Conservation (phyloP, 2,113 vertebrate genomes). For the Oreochromis aureus region DNA sequence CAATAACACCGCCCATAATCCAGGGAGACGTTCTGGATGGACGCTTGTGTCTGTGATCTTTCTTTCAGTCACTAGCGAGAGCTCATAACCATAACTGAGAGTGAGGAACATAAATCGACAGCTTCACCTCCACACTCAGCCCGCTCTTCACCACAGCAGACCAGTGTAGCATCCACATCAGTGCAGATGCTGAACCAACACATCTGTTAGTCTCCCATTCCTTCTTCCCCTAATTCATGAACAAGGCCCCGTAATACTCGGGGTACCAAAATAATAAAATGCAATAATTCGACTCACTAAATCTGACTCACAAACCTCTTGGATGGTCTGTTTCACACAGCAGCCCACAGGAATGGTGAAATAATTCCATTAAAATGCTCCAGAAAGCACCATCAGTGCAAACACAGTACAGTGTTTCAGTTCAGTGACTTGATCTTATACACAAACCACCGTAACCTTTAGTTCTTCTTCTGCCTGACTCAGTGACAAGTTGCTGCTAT, state of each 20-base stretch:
- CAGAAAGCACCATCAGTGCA: background rate
- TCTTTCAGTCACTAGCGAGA: background rate
- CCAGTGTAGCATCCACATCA: background rate
- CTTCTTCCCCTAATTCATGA: background rate
- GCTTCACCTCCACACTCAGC: background rate
- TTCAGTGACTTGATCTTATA: background rate
- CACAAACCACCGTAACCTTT: background rate
- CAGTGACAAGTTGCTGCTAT: rapidly evolving
- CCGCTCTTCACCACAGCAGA: rapidly evolving
- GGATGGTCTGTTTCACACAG: background rate
- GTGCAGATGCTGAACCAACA: background rate
- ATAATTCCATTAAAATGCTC: background rate
- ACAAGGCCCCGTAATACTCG: background rate
- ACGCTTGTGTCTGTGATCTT: background rate
- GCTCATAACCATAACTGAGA: background rate
- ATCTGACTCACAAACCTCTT: background rate
- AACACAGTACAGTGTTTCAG: background rate
- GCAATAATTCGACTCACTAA: background rate
- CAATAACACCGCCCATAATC: background rate
- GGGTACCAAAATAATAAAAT: background rate
- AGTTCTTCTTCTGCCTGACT: background rate
- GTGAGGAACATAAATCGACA: rapidly evolving
- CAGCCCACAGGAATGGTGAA: background rate
- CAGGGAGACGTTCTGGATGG: background rate
- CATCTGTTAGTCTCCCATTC: rapidly evolving